Conservation (phyloP, 1,140 invertebrate genomes). For the Carposina sasakii region DNA sequence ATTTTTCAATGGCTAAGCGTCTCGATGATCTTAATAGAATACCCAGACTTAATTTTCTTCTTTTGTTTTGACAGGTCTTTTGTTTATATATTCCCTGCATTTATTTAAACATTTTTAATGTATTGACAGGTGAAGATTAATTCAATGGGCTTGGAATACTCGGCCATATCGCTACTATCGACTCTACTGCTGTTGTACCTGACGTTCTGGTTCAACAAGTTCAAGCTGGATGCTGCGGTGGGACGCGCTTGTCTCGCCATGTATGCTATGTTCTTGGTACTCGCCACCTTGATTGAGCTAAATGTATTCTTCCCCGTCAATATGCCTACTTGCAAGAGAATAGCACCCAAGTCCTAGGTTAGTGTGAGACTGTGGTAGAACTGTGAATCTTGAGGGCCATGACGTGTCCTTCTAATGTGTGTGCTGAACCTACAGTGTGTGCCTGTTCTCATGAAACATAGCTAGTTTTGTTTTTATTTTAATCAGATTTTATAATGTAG, state of each 20-base stretch:
- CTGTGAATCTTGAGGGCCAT: too few relatives aligned
- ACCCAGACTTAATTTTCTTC: too few relatives aligned
- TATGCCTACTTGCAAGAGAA: slow-evolving; percentile 81
- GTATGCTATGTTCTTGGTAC: slow-evolving; percentile 86
- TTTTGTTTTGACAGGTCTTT: too few relatives aligned
- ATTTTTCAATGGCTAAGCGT: too few relatives aligned
- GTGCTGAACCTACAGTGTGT: slow-evolving; percentile 17
- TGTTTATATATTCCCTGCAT: too few relatives aligned
- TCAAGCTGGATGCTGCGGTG: slow-evolving; percentile 85
- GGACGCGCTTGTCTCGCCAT: slow-evolving; percentile 86
- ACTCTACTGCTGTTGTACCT: slow-evolving; percentile 86
- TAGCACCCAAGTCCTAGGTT: slow-evolving; percentile 50
- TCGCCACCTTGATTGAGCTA: slow-evolving; percentile 89
- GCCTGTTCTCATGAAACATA: too few relatives aligned
- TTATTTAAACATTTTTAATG: too few relatives aligned
- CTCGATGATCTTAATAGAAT: too few relatives aligned
- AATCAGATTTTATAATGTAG: too few relatives aligned
- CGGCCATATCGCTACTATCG: slow-evolving; percentile 87
- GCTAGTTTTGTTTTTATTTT: too few relatives aligned
- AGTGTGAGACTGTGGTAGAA: slow-evolving; percentile 15
- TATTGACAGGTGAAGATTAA: slow-evolving; percentile 76
- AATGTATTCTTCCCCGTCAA: slow-evolving; percentile 93
- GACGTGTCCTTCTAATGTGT: too few relatives aligned
- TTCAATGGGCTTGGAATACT: slow-evolving; percentile 87
- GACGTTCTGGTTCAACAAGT: slow-evolving; percentile 87